Conservation (phyloP, 2,888 invertebrate genomes). For the Dysmachus trigonus region DNA sequence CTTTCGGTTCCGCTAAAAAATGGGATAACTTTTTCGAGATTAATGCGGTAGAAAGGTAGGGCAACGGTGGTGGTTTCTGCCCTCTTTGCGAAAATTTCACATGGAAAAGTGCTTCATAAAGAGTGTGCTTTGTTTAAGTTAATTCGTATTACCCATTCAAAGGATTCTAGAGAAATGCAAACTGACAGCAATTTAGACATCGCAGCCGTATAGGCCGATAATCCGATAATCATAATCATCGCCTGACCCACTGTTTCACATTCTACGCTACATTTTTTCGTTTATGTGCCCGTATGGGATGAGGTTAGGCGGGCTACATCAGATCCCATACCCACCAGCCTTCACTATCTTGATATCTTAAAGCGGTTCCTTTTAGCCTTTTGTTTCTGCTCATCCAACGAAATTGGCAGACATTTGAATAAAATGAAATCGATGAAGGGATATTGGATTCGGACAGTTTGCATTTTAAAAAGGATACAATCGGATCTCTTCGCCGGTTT, state of each 20-base stretch:
- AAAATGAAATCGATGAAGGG: conserved; percentile 30
- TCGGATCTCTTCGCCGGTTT: neutral
- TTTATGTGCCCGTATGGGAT: neutral
- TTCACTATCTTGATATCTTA: neutral
- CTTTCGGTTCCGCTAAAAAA: neutral
- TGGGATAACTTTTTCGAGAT: neutral
- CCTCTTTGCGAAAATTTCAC: neutral
- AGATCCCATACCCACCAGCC: neutral
- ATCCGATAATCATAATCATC: neutral
- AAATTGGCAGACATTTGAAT: conserved; percentile 36
- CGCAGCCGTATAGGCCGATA: neutral
- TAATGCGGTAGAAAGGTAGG: neutral
- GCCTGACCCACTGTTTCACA: neutral
- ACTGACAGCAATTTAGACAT: conserved; percentile 2
- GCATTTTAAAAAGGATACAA: conserved; percentile 15
- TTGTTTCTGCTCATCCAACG: neutral
- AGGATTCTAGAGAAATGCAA: neutral
- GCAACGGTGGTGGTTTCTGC: neutral
- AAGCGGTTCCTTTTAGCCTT: neutral
- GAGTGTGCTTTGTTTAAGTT: neutral
- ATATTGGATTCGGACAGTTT: conserved; percentile 39
- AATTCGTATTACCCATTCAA: neutral
- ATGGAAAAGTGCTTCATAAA: neutral
- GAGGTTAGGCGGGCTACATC: neutral
- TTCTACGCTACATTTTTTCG: neutral